A percentile compares a stretch with the other conserved stretches of the same genome.
Conservation (phyloP, 2,797 vertebrate genomes). For the Momotus momota region DNA sequence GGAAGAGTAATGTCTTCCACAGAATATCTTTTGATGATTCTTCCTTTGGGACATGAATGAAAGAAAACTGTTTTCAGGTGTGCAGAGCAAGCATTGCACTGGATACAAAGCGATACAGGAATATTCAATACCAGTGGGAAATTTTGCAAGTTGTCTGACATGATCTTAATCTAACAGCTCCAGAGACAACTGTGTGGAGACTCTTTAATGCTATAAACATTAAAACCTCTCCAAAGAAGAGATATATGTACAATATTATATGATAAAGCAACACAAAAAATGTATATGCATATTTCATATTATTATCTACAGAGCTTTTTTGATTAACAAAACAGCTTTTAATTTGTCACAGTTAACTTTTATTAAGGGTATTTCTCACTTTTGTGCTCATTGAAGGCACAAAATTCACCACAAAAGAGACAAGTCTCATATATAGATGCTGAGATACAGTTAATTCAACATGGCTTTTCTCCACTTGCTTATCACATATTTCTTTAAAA, state of each 20-base stretch:
- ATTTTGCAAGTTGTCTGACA: background rate
- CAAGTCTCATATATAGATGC: background rate
- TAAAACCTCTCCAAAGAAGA: background rate
- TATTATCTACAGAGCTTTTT: background rate
- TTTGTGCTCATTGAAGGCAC: background rate
- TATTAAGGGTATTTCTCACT: background rate
- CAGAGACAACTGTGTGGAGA: background rate
- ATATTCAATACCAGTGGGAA: background rate
- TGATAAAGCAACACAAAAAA: background rate
- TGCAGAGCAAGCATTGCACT: background rate
- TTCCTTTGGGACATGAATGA: background rate
- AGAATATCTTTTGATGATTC: background rate
- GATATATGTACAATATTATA: background rate
- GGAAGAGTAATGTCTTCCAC: background rate
- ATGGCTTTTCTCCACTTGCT: background rate
- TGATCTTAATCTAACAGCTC: background rate
- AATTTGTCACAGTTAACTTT: background rate
- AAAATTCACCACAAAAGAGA: background rate
- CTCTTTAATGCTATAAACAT: background rate
- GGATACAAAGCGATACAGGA: background rate
- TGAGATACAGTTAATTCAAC: background rate
- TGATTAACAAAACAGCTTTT: background rate
- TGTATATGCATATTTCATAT: background rate
- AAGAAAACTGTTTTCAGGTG: background rate
- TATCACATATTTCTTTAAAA: background rate